Conservation (phyloP, 2,888 invertebrate genomes). For the Drosophila leonis region DNA sequence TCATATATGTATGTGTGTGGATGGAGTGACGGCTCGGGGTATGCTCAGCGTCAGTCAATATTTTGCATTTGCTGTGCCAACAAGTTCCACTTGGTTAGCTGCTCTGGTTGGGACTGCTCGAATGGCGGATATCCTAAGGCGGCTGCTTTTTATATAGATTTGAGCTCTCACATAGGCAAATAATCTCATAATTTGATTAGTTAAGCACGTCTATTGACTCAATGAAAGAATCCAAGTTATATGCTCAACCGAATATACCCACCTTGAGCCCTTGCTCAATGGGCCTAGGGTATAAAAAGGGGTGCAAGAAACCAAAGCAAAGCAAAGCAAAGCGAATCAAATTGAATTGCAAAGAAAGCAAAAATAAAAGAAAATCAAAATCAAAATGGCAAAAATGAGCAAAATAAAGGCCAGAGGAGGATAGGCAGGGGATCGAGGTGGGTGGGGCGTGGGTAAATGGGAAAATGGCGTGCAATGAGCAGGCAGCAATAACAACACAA, state of each 20-base stretch:
- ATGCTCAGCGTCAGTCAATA: slow-evolving; percentile 77
- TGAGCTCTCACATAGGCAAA: too few relatives aligned
- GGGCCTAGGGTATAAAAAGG: slow-evolving; percentile 13
- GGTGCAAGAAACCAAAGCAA: slow-evolving; percentile 32
- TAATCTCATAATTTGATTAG: too few relatives aligned
- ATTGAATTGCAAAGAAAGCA: slow-evolving; percentile 62
- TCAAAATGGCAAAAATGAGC: slow-evolving; percentile 35
- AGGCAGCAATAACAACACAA: slow-evolving; percentile 72
- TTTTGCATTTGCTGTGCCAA: slow-evolving; percentile 59
- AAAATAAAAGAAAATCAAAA: slow-evolving; percentile 40
- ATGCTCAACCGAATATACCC: neutral
- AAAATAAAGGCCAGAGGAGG: neutral
- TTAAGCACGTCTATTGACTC: too few relatives aligned
- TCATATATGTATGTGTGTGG: neutral
- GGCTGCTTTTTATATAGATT: too few relatives aligned
- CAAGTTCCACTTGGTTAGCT: too few relatives aligned
- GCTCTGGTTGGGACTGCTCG: neutral
- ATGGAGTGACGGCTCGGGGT: slow-evolving; percentile 25
- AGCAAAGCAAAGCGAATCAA: slow-evolving; percentile 43
- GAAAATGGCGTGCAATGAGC: slow-evolving; percentile 56
- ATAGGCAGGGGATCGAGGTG: neutral
- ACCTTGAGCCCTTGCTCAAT: rapidly evolving
- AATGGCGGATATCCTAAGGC: neutral
- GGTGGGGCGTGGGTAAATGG: neutral
- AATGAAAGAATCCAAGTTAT: too few relatives aligned